phyloP scores from a whole-genome alignment of 2,113 vertebrate species.

The Larimichthys polyactis region DNA sequence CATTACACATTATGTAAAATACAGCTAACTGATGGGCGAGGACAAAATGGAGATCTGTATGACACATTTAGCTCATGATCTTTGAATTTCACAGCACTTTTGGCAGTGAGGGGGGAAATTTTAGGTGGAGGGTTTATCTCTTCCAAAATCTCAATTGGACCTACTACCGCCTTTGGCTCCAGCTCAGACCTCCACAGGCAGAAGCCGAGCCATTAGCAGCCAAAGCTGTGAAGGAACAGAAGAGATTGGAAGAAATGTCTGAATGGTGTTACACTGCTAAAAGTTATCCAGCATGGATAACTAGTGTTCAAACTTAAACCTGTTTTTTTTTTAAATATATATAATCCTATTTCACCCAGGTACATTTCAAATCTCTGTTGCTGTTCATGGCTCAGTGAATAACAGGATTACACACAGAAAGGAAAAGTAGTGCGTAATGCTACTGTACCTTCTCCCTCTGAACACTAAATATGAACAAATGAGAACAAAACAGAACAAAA shows the following conservation, averaged over 20 bases:
- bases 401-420: constrained; percentile 6
- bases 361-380: constrained; percentile 17
- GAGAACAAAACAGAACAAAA: background rate
- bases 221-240: constrained; percentile 51
- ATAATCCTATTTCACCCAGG: background rate
- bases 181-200: constrained; percentile 53
- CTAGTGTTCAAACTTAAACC: constrained; percentile 15
- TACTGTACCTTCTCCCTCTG: constrained; percentile 9
- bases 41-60: constrained; percentile 16
- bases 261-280: constrained; percentile 29
- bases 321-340: constrained; percentile 1
- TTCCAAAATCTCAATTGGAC: constrained; percentile 69
- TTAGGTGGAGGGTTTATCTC: constrained; percentile 58
- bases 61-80: constrained; percentile 33
- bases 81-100: constrained; percentile 42
- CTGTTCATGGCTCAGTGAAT: constrained; percentile 23
- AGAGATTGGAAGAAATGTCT: constrained; percentile 47
- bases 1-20: constrained; percentile 34
- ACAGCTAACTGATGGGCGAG: constrained; percentile 24
- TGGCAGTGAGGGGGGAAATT: constrained; percentile 47
- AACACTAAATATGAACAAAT: constrained; percentile 26
- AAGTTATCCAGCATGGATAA: constrained; percentile 35
- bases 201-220: constrained; percentile 63
- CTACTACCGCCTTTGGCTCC: constrained; percentile 53
- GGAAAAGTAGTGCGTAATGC: background rate